Percentiles rank a stretch among this genome's conserved stretches.
These are phyloP conservation scores for Athetis lepigone DNA, from an alignment of 2,888 invertebrate species.

Conservation along the genomic window DNA sequence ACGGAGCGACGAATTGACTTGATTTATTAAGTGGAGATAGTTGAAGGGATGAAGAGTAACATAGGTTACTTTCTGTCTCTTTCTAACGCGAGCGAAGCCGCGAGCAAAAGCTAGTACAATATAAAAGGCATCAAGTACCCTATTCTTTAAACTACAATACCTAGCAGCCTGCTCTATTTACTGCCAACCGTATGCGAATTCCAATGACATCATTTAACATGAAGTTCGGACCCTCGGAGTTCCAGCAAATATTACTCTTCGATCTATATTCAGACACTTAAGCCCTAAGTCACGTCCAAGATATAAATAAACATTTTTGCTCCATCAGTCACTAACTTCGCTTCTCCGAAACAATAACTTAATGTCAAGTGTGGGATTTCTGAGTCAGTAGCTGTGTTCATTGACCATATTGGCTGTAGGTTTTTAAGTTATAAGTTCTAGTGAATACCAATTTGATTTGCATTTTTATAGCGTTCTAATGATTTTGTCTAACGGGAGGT, in stretches of 20 bases:
- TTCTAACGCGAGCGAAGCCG: no score
- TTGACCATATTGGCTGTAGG: conserved; percentile 38
- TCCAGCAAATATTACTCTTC: conserved; percentile 33
- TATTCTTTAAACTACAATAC: no score
- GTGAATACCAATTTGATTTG: neutral
- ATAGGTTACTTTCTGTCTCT: no score
- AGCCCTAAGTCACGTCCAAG: conserved; percentile 56
- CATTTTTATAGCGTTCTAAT: neutral
- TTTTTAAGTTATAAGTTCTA: neutral
- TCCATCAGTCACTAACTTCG: conserved; percentile 39
- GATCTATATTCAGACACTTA: conserved; percentile 46
- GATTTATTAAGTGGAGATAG: no score
- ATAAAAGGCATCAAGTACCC: no score
- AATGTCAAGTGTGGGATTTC: conserved; percentile 40
- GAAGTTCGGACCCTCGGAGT: conserved; percentile 24
- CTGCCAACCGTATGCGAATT: neutral
- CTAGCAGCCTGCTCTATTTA: neutral
- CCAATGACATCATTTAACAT: conserved; percentile 43
- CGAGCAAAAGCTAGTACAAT: no score
- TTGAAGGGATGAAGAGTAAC: no score
- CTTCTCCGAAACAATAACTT: conserved; percentile 53
- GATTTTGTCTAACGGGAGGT: no score
- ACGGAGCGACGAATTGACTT: no score
- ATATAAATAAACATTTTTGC: conserved; percentile 62
- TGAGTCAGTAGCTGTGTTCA: conserved; percentile 46